Evolutionary conservation across 2,797 vertebrate genomes (phyloP).

Genomic region (Bradypodion ventrale): DNA sequence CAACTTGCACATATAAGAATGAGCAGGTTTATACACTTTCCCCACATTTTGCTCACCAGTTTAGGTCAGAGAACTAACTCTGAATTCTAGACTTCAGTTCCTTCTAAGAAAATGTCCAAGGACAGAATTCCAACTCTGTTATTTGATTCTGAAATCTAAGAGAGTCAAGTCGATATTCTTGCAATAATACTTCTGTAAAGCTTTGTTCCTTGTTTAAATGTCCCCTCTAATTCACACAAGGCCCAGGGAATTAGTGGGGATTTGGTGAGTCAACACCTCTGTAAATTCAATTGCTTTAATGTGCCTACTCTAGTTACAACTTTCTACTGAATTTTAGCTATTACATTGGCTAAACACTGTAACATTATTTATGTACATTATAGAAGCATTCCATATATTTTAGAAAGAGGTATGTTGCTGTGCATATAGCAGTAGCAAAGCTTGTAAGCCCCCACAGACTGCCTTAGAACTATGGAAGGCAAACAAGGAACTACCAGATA

Average conservation of each 20-base stretch:
- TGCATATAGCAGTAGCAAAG: neutral
- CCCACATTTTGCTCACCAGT: neutral
- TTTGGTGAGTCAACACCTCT: too few species aligned
- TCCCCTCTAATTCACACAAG: neutral
- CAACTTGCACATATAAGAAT: neutral
- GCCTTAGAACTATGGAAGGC: too few species aligned
- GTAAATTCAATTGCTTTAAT: too few species aligned
- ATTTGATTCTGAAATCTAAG: neutral
- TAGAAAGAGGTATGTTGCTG: neutral
- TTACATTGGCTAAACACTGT: neutral
- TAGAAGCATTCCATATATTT: neutral
- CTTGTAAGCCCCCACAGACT: too few species aligned
- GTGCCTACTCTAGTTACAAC: too few species aligned
- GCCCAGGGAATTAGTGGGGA: too few species aligned
- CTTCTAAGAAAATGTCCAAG: neutral
- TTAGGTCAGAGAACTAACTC: neutral
- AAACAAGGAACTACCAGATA: too few species aligned
- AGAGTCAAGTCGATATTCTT: neutral
- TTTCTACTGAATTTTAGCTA: too few species aligned
- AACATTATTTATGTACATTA: neutral
- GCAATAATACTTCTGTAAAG: neutral
- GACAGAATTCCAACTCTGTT: too few species aligned
- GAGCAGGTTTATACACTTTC: neutral
- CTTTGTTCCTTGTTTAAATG: neutral
- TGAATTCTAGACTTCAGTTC: neutral